Evolutionary conservation across 2,888 invertebrate genomes (phyloP).

Genomic region (Scaptomyza parva): DNA sequence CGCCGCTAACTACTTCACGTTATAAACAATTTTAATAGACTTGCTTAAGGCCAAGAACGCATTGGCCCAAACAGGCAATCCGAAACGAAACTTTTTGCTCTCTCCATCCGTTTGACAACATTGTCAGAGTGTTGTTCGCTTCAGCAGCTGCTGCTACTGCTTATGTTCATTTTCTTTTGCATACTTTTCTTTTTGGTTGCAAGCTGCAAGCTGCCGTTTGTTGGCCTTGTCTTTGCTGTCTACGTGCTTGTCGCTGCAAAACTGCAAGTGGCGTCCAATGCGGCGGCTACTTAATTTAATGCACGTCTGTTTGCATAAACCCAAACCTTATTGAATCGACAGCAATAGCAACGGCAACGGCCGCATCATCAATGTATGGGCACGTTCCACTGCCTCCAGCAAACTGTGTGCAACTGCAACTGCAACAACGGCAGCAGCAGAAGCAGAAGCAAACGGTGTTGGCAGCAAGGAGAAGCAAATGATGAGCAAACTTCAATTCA

Average conservation of each 20-base stretch:
- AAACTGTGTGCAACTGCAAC: conserved; percentile 9
- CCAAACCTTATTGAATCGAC: conserved; percentile 78
- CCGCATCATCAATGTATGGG: conserved; percentile 79
- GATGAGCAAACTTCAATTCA: conserved; percentile 79
- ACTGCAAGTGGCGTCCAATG: conserved; percentile 67
- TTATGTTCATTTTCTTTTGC: conserved; percentile 53
- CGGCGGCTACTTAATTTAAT: conserved; percentile 79
- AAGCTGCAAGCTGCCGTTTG: conserved; percentile 23
- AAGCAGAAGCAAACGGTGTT: conserved; percentile 24
- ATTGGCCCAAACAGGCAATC: conserved; percentile 49
- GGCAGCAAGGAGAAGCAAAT: conserved; percentile 57
- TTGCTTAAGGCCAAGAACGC: conserved; percentile 73
- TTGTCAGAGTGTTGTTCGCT: conserved; percentile 49
- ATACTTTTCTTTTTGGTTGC: conserved; percentile 35
- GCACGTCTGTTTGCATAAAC: conserved; percentile 81
- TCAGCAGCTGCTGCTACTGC: conserved; percentile 30
- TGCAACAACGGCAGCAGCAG: conserved; percentile 22
- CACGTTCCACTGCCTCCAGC: conserved; percentile 72
- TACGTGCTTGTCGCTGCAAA: conserved; percentile 65
- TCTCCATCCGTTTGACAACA: conserved; percentile 64
- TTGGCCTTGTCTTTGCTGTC: conserved; percentile 38
- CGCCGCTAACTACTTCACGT: conserved; percentile 45
- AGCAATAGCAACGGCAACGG: conserved; percentile 42
- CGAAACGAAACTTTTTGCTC: conserved; percentile 5
- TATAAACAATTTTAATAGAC: conserved; percentile 80